Base-by-base conservation (phyloP, 2,113 vertebrate species). In the Perca schrenkii region DNA sequence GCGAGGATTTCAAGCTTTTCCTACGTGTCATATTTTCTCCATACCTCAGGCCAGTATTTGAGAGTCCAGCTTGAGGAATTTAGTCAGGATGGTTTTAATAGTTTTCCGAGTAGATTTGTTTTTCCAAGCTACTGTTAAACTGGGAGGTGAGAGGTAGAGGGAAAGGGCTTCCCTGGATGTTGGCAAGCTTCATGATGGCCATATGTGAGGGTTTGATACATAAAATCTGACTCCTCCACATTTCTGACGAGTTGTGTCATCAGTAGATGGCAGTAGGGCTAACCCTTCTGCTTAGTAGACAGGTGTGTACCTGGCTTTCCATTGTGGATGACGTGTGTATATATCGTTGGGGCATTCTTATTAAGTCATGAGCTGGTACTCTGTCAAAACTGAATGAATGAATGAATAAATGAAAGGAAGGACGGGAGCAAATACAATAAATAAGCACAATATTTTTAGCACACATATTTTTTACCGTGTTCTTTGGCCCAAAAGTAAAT, bases 71-170 rank as follows among this genome's bases (percentile, higher is more conserved):
- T 47, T 92, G 87, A 86, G 88, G 93, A 93, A 93, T 94, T 89
- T 77, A 71, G 73, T 91, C 85, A 80, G 82, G 89, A 88, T 91
- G 90, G 88, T 92, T 94, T 94, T 93, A 93, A 94, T 92, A 89
- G 94, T 93, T 94, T 94, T 94, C 91, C 91, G 88, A 86, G 92
- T 85, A 79, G 88, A 92, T 89, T 91, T 91, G 90, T 93, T 93
- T 94, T 94, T 94, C 93, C 93, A 89, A 91, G 93, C 94, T 94
- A 91, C 91, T 88, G 93, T 92, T 92, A 91, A 91, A 91, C 71
- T 31, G 63, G 77, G 80, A 90, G 86, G 83, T n/a, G 80, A 82
- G 83, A 40, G 85, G 79, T 88, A n/a, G 58, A 74, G 88, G 71
- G 70, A 77, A 83, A 83, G 93, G 93, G 91, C 80, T 94, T 94